Conservation (phyloP, 1,140 invertebrate genomes). For the Neotoxoptera formosana region DNA sequence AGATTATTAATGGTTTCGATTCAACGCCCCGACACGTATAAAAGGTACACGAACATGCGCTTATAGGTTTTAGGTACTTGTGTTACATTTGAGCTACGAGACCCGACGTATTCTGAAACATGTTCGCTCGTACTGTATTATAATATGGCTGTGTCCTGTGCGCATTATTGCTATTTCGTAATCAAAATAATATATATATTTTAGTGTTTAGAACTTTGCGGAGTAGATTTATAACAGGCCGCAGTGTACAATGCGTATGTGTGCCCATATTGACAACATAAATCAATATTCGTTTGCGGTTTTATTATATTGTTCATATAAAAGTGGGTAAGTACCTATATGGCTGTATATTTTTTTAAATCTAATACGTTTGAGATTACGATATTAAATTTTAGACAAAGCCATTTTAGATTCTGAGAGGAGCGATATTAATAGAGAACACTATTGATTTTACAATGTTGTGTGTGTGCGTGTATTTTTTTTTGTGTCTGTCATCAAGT, state of each 20-base stretch:
- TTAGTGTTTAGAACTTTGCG: neutral
- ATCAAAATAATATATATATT: neutral
- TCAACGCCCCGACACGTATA: neutral
- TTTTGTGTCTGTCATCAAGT: too few relatives aligned
- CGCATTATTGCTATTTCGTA: neutral
- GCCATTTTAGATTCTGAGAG: too few relatives aligned
- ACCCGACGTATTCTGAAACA: neutral
- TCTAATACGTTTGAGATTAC: neutral
- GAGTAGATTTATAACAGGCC: neutral
- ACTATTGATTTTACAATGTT: too few relatives aligned
- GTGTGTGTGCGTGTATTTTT: too few relatives aligned
- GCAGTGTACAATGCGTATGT: neutral
- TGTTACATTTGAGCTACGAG: neutral
- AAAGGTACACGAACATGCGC: neutral
- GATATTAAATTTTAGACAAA: too few relatives aligned
- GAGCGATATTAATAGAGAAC: too few relatives aligned
- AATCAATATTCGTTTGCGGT: neutral
- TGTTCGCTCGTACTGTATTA: neutral
- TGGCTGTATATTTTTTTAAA: neutral
- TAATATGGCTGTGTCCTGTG: neutral
- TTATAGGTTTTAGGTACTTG: neutral
- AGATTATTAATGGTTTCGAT: conserved; percentile 3
- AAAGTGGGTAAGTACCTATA: neutral
- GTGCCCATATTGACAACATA: neutral
- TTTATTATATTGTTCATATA: neutral